Evolutionary conservation across 2,113 vertebrate genomes (phyloP).

Genomic region (Castor canadensis): DNA sequence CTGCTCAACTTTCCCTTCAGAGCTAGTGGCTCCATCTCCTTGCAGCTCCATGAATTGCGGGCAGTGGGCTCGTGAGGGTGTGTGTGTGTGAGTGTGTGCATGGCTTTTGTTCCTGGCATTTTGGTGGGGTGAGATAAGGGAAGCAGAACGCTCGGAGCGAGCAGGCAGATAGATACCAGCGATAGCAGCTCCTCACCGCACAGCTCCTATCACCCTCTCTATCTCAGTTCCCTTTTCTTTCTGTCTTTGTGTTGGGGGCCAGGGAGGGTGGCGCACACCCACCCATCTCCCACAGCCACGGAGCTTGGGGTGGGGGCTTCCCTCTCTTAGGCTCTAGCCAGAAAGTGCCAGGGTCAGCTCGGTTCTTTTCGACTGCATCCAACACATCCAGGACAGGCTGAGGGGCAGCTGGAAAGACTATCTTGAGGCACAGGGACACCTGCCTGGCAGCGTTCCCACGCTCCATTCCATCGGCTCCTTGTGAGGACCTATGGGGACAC

Average conservation of each 20-base stretch:
- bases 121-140: constrained; percentile 72
- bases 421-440: too few relatives aligned
- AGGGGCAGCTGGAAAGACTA: background rate
- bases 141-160: background rate
- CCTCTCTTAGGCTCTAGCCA: background rate
- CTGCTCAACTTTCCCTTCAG: background rate
- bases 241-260: constrained; percentile 19
- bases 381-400: background rate
- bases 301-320: background rate
- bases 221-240: constrained; percentile 50
- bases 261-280: background rate
- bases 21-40: background rate
- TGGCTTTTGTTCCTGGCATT: constrained; percentile 54
- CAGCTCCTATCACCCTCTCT: background rate
- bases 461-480: background rate
- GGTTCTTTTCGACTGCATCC: background rate
- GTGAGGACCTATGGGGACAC: background rate
- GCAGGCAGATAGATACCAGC: constrained; percentile 47
- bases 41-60: accelerated
- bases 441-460: too few relatives aligned
- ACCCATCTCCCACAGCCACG: background rate
- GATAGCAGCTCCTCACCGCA: constrained; percentile 15
- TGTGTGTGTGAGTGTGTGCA: background rate
- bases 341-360: background rate
- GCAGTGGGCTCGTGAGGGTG: background rate